A percentile compares a stretch with the other conserved stretches of the same genome.
Conservation (phyloP, 2,113 vertebrate genomes). For the Willisornis vidua region DNA sequence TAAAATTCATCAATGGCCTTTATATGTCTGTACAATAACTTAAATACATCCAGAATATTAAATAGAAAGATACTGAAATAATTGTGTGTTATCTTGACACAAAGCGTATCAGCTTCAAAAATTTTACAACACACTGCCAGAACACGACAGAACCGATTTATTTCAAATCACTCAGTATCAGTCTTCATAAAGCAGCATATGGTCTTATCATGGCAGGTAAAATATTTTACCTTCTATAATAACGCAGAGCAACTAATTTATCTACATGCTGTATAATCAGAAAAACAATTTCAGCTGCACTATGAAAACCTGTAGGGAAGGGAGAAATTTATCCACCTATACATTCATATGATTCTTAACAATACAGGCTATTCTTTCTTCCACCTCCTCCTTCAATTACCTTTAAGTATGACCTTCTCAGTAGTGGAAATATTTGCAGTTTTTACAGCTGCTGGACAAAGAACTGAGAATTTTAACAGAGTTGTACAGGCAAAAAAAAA, state of each 20-base stretch:
- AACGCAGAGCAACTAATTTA: slow-evolving; percentile 66
- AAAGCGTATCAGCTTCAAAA: neutral
- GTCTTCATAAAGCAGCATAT: slow-evolving; percentile 70
- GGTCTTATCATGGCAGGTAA: slow-evolving; percentile 69
- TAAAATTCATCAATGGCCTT: neutral
- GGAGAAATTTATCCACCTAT: neutral
- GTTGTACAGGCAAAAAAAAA: neutral
- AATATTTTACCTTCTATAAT: slow-evolving; percentile 73
- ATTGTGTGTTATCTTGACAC: slow-evolving; percentile 30
- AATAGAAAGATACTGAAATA: neutral
- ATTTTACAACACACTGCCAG: slow-evolving; percentile 51
- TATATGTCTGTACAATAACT: neutral
- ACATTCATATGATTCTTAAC: slow-evolving; percentile 36
- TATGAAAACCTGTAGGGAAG: slow-evolving; percentile 44
- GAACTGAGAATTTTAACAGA: slow-evolving; percentile 67
- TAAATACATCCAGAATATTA: slow-evolving; percentile 25
- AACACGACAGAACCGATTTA: slow-evolving; percentile 46
- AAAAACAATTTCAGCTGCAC: slow-evolving; percentile 61
- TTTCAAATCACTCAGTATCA: slow-evolving; percentile 58
- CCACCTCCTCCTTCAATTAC: slow-evolving; percentile 46
- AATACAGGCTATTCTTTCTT: slow-evolving; percentile 46
- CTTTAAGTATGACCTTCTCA: slow-evolving; percentile 60
- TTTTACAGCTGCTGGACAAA: slow-evolving; percentile 73
- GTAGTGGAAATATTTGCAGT: slow-evolving; percentile 62
- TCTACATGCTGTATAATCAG: slow-evolving; percentile 63